A percentile compares a stretch with the other conserved stretches of the same genome.
phyloP scores from a whole-genome alignment of 37 sponge, comb jelly and placozoan genomes.

The Agelas oroides region DNA sequence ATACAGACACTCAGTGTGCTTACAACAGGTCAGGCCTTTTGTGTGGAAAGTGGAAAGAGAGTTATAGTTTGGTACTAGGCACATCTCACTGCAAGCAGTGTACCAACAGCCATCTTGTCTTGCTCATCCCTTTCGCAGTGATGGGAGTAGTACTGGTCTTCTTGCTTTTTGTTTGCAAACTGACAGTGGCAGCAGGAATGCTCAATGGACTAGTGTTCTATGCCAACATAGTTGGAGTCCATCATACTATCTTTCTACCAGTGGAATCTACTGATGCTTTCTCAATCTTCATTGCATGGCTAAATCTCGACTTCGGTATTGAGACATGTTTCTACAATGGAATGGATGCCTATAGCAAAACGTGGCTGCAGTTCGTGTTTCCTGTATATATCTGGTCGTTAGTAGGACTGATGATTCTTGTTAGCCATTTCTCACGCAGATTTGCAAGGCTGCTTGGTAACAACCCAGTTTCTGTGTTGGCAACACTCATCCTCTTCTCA shows the following conservation, averaged over 20 bases:
- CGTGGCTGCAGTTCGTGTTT: conserved; percentile 14
- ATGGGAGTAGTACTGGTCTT: neutral
- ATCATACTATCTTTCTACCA: neutral
- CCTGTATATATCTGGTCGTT: neutral
- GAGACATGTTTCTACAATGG: conserved; percentile 13
- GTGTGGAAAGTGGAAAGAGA: neutral
- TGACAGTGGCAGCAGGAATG: neutral
- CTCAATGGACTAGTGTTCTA: neutral
- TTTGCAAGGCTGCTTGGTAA: neutral
- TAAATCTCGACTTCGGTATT: conserved; percentile 12
- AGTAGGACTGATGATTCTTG: neutral
- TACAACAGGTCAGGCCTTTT: neutral
- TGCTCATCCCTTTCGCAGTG: conserved; percentile 1
- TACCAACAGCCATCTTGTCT: neutral
- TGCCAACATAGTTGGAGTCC: neutral
- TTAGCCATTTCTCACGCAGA: neutral
- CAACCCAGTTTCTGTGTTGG: conserved; percentile 13
- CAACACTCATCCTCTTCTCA: neutral
- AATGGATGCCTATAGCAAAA: neutral
- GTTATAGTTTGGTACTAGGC: conserved; percentile 1
- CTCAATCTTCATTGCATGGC: neutral
- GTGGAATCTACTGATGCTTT: neutral
- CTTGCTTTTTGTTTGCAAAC: neutral
- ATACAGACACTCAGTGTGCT: neutral
- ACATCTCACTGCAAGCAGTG: neutral